phyloP scores from a whole-genome alignment of 2,113 vertebrate genomes.

The Glareola pratincola region DNA sequence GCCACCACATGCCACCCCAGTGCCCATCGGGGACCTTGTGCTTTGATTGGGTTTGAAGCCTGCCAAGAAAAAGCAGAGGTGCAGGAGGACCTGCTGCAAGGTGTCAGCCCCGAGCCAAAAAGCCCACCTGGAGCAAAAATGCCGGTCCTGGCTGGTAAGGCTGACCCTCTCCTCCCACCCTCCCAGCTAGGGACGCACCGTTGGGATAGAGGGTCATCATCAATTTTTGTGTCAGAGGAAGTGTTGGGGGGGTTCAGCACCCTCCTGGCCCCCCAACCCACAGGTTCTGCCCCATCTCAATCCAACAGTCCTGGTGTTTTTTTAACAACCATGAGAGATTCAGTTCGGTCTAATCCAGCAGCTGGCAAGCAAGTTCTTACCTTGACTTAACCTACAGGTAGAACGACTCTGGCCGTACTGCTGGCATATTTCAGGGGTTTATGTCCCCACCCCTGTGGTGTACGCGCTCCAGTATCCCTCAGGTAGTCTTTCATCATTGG shows the following conservation, averaged over 20 bases:
- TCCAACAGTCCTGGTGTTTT: not conserved
- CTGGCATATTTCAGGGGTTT: slow-evolving; percentile 20
- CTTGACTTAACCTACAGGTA: slow-evolving; percentile 46
- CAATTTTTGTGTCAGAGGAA: not conserved
- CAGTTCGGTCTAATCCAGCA: not conserved
- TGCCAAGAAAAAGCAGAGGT: not conserved
- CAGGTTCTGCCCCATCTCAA: not conserved
- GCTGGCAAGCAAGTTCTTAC: not conserved
- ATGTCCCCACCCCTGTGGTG: slow-evolving; percentile 1
- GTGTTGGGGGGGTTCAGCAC: not conserved
- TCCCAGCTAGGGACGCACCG: accelerated
- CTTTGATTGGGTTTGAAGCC: not conserved
- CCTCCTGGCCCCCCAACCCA: accelerated
- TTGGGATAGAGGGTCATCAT: accelerated
- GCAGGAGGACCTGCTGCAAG: not conserved
- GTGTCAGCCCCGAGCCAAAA: not conserved
- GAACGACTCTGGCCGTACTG: not conserved
- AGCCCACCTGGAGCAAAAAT: not conserved
- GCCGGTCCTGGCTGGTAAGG: not conserved
- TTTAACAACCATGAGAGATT: not conserved
- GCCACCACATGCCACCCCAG: not conserved
- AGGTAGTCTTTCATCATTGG: not conserved
- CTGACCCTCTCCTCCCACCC: not conserved
- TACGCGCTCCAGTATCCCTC: not conserved
- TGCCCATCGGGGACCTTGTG: accelerated